phyloP scores from a whole-genome alignment of 1,140 invertebrate species.

The Heliothis virescens region DNA sequence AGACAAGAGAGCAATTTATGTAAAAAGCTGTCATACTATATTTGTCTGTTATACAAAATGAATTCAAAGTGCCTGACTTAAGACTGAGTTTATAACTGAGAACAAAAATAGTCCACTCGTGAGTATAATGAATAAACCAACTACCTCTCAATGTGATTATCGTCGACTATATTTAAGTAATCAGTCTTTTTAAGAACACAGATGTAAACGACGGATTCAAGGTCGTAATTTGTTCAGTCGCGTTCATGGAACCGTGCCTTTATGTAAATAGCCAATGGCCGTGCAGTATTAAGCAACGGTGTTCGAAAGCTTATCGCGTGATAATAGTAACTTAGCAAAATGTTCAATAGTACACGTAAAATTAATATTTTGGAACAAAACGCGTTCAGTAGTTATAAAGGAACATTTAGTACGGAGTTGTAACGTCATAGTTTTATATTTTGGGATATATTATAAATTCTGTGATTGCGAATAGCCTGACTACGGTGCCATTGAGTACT shows the following conservation, averaged over 20 bases:
- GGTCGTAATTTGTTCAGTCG: background rate
- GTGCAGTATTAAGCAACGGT: conserved; percentile 45
- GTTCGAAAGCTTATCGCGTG: conserved; percentile 41
- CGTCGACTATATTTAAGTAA: conserved; percentile 2
- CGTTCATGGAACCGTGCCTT: conserved; percentile 1
- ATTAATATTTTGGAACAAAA: conserved; percentile 40
- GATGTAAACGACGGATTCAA: background rate
- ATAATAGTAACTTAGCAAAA: conserved; percentile 41
- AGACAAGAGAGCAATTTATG: no score
- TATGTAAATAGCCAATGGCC: conserved; percentile 12
- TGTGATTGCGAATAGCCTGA: conserved; percentile 15
- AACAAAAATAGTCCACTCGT: conserved; percentile 20
- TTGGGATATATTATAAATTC: conserved; percentile 33
- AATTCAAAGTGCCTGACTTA: conserved; percentile 32
- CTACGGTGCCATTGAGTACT: background rate
- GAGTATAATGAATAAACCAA: conserved; percentile 1
- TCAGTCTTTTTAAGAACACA: conserved; percentile 3
- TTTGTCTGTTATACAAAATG: background rate
- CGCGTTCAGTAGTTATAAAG: conserved; percentile 26
- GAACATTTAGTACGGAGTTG: conserved; percentile 32
- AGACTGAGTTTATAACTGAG: conserved; percentile 24
- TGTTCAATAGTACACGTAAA: conserved; percentile 38
- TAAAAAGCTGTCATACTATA: background rate
- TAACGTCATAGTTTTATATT: conserved; percentile 40
- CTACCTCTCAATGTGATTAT: conserved; percentile 31